Base-by-base conservation (phyloP, 2,888 invertebrate genomes). In the Tenthredo mesomela region DNA sequence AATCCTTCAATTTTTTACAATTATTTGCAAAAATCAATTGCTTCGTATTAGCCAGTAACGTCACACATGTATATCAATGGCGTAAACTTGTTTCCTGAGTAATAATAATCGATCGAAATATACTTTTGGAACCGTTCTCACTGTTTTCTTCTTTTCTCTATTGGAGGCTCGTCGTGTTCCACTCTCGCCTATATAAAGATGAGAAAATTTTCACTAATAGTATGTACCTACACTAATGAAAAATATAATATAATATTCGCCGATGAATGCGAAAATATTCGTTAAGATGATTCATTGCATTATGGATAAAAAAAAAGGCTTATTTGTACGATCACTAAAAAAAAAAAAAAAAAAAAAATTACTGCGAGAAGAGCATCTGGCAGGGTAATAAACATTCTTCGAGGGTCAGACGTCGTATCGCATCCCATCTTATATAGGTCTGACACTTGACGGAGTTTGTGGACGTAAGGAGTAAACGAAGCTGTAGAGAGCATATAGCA, bases 381-480 rank as follows among this genome's bases (percentile, higher is more conserved):
- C 85, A 29, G 84, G 47, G 85, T 84, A 86, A 84, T 50, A 87
- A 88, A 87, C 88, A 88, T 87, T 87, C 88, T 86, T 87, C 75
- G 33, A 40, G 85, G 86, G 88, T 88, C 87, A 85, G 21, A 82
- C 21, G 61, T 67, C 67, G 33, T 25, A 29, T 67, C 33, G 67
- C 67, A 6, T 67, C 67, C 10, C 73, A 29, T 73, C 40, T 40
- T 25, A 21, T n/a, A 40, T 21, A 25, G n/a, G 21, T 61, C 61
- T 37, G 80, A 80, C 61, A 80, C 80, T 80, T 80, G 80, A 80
- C 80, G 21, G 21, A 61, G 50, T 25, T 15, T 9, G 33, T 50
- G 4, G 47, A 15, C 25, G 58, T 54, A 80, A 15, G 40, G 54
- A 54, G 33, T 29, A 54, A 77, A 67, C 50, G 50, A 77, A 29